Evolutionary conservation across 2,888 invertebrate genomes (phyloP).

Genomic region (Mongoloraphidia duomilia): DNA sequence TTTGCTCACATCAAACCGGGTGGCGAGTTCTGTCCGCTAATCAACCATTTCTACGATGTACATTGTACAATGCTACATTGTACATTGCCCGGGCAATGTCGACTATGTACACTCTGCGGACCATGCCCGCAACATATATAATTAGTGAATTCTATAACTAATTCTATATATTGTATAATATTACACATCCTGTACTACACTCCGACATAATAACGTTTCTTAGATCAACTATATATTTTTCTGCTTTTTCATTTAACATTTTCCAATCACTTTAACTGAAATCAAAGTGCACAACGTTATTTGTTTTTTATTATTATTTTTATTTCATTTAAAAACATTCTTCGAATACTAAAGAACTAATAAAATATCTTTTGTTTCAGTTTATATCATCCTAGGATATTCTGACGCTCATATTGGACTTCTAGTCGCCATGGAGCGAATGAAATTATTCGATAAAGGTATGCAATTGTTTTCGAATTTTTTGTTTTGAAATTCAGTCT

Average conservation of each 20-base stretch:
- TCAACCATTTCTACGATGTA: no score
- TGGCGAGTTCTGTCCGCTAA: no score
- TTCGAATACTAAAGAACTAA: not conserved
- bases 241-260: conserved; percentile 2
- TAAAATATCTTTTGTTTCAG: conserved; percentile 36
- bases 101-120: no score
- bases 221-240: not conserved
- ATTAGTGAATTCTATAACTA: no score
- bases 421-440: conserved; percentile 72
- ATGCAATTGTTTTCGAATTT: conserved; percentile 19
- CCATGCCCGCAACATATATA: no score
- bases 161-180: no score
- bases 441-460: conserved; percentile 68
- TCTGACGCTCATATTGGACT: conserved; percentile 84
- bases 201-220: no score
- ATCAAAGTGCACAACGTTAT: not conserved
- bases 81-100: no score
- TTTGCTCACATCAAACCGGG: no score
- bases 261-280: not conserved
- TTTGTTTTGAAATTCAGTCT: no score
- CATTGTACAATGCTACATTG: no score
- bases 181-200: no score
- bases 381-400: conserved; percentile 81
- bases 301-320: conserved; percentile 4
- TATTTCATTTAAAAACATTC: not conserved